These are phyloP conservation scores for Drosophila varians DNA, from an alignment of 1,140 invertebrate species.

Conservation along the genomic window DNA sequence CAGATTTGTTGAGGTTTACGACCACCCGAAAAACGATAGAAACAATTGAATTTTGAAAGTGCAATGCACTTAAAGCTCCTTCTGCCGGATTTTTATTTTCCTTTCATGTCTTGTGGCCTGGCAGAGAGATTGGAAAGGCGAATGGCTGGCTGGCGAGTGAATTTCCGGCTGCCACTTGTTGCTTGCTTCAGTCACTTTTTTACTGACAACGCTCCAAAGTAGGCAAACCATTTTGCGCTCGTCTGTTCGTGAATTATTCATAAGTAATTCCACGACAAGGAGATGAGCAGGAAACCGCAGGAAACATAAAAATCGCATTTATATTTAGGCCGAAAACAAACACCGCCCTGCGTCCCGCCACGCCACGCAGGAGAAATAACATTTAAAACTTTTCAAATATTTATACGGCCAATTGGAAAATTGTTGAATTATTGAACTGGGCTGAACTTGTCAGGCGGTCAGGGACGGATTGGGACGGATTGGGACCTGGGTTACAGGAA, in stretches of 20 bases:
- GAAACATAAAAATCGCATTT: slow-evolving; percentile 59
- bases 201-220: slow-evolving; percentile 6
- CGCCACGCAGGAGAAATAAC: slow-evolving; percentile 17
- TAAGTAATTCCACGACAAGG: slow-evolving; percentile 23
- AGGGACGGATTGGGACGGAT: neutral
- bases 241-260: slow-evolving; percentile 41
- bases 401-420: slow-evolving; percentile 50
- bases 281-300: slow-evolving; percentile 4
- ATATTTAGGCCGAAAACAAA: slow-evolving; percentile 46
- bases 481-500: slow-evolving; percentile 2
- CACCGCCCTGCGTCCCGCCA: neutral
- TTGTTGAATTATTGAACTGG: slow-evolving; percentile 48
- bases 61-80: slow-evolving; percentile 35
- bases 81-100: slow-evolving; percentile 11
- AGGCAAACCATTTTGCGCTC: slow-evolving; percentile 2
- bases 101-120: slow-evolving; percentile 3
- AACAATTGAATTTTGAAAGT: neutral
- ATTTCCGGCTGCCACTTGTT: slow-evolving; percentile 43
- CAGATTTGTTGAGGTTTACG: slow-evolving; percentile 30
- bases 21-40: slow-evolving; percentile 3
- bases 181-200: slow-evolving; percentile 7
- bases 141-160: neutral
- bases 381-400: slow-evolving; percentile 52
- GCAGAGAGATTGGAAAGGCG: neutral
- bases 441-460: slow-evolving; percentile 19